Evolutionary conservation across 2,797 vertebrate species (phyloP).

Genomic region (Morelia viridis): DNA sequence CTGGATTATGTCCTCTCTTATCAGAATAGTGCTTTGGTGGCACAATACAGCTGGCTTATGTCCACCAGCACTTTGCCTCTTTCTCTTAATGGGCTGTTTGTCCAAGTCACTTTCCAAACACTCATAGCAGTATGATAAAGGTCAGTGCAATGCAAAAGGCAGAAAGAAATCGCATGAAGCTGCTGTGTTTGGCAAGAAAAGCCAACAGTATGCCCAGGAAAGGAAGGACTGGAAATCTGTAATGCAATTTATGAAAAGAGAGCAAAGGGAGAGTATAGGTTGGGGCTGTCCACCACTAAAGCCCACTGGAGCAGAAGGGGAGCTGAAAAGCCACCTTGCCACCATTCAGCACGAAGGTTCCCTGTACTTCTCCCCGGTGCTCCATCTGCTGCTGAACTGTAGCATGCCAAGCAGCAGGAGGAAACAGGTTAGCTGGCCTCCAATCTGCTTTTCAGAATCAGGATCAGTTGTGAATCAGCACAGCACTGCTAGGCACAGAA

Average conservation of each 20-base stretch:
- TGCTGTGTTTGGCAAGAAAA: constrained; percentile 65
- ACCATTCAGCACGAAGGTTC: too few relatives aligned
- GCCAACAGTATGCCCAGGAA: constrained; percentile 60
- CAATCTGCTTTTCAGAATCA: not conserved
- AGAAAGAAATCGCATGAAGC: constrained; percentile 66
- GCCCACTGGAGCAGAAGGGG: not conserved
- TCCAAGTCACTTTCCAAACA: constrained; percentile 68
- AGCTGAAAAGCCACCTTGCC: not conserved
- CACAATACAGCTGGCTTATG: constrained; percentile 41
- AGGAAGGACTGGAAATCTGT: constrained; percentile 55
- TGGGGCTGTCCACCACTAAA: not conserved
- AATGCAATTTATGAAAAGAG: constrained; percentile 64
- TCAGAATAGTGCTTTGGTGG: constrained; percentile 48
- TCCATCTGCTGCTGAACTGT: too few relatives aligned
- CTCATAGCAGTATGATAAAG: constrained; percentile 64
- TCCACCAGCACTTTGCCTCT: constrained; percentile 59
- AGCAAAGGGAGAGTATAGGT: constrained; percentile 58
- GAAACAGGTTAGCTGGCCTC: not conserved
- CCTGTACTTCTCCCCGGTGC: constrained; percentile 40
- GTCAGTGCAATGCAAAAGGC: constrained; percentile 64
- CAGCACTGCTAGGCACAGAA: not conserved
- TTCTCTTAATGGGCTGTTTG: constrained; percentile 59
- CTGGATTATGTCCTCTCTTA: constrained; percentile 54
- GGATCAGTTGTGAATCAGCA: not conserved
- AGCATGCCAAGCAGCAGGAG: too few relatives aligned